phyloP scores from a whole-genome alignment of 92 coral and sea anemone species.

The Montipora capitata region DNA sequence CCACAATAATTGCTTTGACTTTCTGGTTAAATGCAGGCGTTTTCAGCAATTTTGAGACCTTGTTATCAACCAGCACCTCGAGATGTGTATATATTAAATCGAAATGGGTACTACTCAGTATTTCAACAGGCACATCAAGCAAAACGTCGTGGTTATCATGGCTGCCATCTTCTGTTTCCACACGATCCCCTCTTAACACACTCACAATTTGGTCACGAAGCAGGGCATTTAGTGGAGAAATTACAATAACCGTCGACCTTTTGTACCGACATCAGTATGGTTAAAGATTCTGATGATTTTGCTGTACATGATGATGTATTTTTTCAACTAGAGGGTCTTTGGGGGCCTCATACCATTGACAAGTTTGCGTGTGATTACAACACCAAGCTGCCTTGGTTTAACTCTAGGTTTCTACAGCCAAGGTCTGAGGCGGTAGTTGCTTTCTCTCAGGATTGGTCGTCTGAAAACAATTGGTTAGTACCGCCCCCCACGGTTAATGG shows the following conservation, averaged over 20 bases:
- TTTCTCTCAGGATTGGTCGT: too few relatives aligned
- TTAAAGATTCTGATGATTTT: neutral
- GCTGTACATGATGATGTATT: too few relatives aligned
- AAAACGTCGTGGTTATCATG: neutral
- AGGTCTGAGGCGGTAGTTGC: too few relatives aligned
- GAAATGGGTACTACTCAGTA: slow-evolving; percentile 23
- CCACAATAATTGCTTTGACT: neutral
- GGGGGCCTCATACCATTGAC: too few relatives aligned
- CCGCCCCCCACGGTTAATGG: too few relatives aligned
- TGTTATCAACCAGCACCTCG: slow-evolving; percentile 43
- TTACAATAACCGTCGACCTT: too few relatives aligned
- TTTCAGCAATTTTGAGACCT: slow-evolving; percentile 28
- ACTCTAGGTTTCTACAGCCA: too few relatives aligned
- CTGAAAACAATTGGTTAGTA: too few relatives aligned
- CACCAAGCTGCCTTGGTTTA: too few relatives aligned
- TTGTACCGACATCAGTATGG: neutral
- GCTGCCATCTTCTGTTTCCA: neutral
- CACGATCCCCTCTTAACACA: slow-evolving; percentile 3
- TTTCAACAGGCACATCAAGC: neutral
- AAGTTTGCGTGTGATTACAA: too few relatives aligned
- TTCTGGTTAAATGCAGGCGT: neutral
- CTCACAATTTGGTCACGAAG: neutral
- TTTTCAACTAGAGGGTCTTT: too few relatives aligned
- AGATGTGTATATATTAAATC: slow-evolving; percentile 29
- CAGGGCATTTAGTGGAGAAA: too few relatives aligned